phyloP scores from a whole-genome alignment of 2,113 vertebrate genomes.

The Xiphophorus hellerii region DNA sequence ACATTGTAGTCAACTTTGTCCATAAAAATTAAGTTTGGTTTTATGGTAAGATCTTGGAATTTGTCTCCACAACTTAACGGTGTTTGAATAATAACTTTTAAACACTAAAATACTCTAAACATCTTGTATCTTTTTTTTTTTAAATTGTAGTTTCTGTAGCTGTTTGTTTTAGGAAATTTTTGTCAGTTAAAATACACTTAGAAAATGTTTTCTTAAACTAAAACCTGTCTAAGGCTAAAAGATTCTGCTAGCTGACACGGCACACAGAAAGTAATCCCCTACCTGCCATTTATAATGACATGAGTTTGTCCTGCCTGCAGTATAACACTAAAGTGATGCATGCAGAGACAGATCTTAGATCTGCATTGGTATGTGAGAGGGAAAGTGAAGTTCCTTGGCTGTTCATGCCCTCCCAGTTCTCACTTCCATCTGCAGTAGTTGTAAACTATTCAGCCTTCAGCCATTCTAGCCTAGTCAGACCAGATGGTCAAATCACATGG shows the following conservation, averaged over 20 bases:
- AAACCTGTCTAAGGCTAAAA: background rate
- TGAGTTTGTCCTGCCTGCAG: constrained; percentile 25
- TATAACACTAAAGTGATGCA: constrained; percentile 41
- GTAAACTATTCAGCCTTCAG: constrained; percentile 53
- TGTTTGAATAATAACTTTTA: no score
- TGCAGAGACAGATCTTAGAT: constrained; percentile 75
- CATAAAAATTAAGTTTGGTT: background rate
- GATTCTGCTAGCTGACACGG: constrained; percentile 4
- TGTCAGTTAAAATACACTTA: no score
- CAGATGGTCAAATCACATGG: constrained; percentile 46
- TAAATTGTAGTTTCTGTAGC: no score
- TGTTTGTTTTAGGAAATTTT: no score
- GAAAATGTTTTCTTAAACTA: no score
- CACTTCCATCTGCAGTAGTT: constrained; percentile 52
- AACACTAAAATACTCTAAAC: no score
- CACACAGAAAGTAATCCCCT: constrained; percentile 1
- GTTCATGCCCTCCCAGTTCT: constrained; percentile 56
- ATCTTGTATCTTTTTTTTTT: no score
- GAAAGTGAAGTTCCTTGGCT: constrained; percentile 36
- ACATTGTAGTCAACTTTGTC: background rate
- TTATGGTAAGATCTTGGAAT: no score
- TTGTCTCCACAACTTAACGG: no score
- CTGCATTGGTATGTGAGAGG: constrained; percentile 71
- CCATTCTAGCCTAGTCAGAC: constrained; percentile 23
- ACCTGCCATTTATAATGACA: constrained; percentile 48